Evolutionary conservation across 2,888 invertebrate species (phyloP).

Genomic region (Dysmachus trigonus): DNA sequence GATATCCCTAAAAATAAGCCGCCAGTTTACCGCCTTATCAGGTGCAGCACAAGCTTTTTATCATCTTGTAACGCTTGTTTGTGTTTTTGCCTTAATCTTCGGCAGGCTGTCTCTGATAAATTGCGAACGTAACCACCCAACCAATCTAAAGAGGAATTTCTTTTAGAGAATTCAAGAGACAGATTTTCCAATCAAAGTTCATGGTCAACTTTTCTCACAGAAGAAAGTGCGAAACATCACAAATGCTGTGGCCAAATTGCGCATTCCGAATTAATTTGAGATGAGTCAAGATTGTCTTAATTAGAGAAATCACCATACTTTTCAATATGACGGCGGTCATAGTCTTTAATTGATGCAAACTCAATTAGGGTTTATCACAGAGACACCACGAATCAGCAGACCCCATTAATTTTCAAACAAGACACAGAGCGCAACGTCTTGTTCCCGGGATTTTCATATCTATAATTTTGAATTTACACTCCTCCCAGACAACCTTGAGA

Average conservation of each 20-base stretch:
- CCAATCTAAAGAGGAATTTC: not conserved
- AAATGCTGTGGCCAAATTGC: not conserved
- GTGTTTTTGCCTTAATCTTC: not conserved
- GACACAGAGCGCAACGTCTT: not conserved
- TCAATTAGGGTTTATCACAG: not conserved
- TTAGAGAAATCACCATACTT: not conserved
- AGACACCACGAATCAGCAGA: not conserved
- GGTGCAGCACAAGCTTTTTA: not conserved
- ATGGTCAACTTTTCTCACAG: not conserved
- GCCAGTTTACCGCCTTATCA: not conserved
- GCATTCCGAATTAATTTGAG: not conserved
- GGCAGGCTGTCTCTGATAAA: not conserved
- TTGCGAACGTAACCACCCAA: not conserved
- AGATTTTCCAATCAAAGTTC: not conserved
- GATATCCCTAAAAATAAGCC: not conserved
- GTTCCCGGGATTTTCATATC: not conserved
- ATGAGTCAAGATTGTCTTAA: not conserved
- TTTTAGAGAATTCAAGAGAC: too few relatives aligned
- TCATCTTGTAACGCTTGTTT: not conserved
- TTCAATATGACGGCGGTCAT: not conserved
- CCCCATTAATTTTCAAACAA: not conserved
- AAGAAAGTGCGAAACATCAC: not conserved
- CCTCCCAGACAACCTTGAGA: not conserved
- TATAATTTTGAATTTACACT: not conserved
- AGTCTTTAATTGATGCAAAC: not conserved